Evolutionary conservation across 1,140 invertebrate species (phyloP).

Genomic region (Leptopilina clavipes): DNA sequence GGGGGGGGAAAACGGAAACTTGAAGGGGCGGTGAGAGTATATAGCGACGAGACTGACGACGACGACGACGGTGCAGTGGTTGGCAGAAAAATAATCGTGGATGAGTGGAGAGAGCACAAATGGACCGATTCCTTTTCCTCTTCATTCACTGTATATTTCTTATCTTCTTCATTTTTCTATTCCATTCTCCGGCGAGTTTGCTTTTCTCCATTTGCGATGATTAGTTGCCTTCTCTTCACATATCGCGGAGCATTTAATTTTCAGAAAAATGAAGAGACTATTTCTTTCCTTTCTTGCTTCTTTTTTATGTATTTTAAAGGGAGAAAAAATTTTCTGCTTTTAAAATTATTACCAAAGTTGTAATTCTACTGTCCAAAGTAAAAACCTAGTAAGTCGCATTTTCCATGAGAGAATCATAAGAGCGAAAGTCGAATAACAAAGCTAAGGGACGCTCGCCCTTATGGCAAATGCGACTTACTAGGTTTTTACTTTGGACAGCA

Average conservation of each 20-base stretch:
- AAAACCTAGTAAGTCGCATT: no score
- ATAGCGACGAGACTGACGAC: no score
- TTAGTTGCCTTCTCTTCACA: slow-evolving; percentile 46
- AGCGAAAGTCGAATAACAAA: no score
- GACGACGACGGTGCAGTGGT: background rate
- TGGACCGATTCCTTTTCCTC: slow-evolving; percentile 40
- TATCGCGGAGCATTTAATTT: slow-evolving; percentile 31
- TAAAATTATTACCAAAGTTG: no score
- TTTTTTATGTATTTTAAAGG: no score
- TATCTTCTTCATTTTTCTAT: slow-evolving; percentile 33
- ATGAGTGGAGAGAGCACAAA: slow-evolving; percentile 55
- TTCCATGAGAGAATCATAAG: no score
- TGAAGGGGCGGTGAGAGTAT: no score
- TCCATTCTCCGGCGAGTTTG: slow-evolving; percentile 4
- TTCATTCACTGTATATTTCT: slow-evolving; percentile 31
- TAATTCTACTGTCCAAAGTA: no score
- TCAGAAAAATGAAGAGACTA: background rate
- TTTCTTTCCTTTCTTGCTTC: background rate
- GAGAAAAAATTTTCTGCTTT: no score
- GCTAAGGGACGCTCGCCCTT: no score
- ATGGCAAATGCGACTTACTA: no score
- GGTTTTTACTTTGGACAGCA: no score
- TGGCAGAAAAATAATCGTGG: slow-evolving; percentile 60
- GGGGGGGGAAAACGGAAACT: slow-evolving; percentile 3
- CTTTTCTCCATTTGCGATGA: slow-evolving; percentile 45